These are phyloP conservation scores for Micromesistius poutassou DNA, from an alignment of 2,797 vertebrate genomes.

Conservation along the genomic window DNA sequence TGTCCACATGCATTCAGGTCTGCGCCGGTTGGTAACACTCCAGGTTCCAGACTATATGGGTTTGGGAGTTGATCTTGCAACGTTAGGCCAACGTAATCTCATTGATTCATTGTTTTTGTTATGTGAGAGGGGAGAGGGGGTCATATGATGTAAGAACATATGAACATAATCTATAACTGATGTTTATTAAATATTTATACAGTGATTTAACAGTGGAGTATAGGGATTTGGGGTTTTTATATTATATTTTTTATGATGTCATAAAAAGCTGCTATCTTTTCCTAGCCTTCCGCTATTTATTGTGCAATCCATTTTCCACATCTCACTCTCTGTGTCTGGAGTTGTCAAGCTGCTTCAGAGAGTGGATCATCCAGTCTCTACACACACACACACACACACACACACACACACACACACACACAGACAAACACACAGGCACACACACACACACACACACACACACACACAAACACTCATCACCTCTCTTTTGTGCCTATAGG, in stretches of 20 bases:
- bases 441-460: not conserved
- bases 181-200: not conserved
- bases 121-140: not conserved
- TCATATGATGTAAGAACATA: not conserved
- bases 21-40: no score
- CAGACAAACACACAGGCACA: not conserved
- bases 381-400: no score
- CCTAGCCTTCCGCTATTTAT: not conserved
- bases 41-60: no score
- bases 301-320: not conserved
- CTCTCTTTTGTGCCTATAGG: slow-evolving; percentile 64
- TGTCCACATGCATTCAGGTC: no score
- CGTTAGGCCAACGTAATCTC: not conserved
- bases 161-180: not conserved
- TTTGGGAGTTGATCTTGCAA: no score
- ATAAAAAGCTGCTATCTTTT: not conserved
- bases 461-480: not conserved
- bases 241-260: not conserved
- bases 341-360: not conserved
- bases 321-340: not conserved
- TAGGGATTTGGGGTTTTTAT: not conserved
- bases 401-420: not conserved
- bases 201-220: not conserved
- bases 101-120: not conserved
- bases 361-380: no score